Percentiles rank a stretch among this genome's conserved stretches.
Conservation (phyloP, 2,888 invertebrate species). For the Lycaena phlaeas region DNA sequence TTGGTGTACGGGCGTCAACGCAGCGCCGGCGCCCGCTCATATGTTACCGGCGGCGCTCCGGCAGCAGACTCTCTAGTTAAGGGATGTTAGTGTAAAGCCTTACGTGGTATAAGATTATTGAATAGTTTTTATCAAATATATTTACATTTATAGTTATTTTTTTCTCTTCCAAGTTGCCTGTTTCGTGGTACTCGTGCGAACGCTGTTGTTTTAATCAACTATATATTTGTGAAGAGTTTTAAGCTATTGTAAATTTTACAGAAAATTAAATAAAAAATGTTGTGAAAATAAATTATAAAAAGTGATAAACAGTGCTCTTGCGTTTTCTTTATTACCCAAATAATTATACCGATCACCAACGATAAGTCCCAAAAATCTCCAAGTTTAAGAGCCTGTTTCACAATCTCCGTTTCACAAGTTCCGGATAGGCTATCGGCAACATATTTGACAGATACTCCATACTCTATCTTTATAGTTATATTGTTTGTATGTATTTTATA, state of each 20-base stretch:
- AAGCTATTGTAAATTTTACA: slow-evolving; percentile 74
- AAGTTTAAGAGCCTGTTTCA: too few species aligned
- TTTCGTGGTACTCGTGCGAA: slow-evolving; percentile 38
- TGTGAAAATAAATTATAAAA: slow-evolving; percentile 73
- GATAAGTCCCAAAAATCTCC: too few species aligned
- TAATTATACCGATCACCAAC: too few species aligned
- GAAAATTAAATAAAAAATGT: slow-evolving; percentile 71
- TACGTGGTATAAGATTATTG: slow-evolving; percentile 54
- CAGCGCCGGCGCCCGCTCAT: slow-evolving; percentile 48
- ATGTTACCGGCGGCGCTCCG: slow-evolving; percentile 56
- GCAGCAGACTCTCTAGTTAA: slow-evolving; percentile 58
- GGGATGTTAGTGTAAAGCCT: slow-evolving; percentile 50
- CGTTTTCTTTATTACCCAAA: slow-evolving; percentile 34
- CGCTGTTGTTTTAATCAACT: slow-evolving; percentile 51
- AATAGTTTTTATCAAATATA: slow-evolving; percentile 53
- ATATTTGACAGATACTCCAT: too few species aligned
- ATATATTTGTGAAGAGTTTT: slow-evolving; percentile 70
- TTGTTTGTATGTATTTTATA: too few species aligned
- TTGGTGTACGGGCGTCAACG: slow-evolving; percentile 11
- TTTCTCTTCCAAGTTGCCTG: slow-evolving; percentile 60
- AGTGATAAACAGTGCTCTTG: slow-evolving; percentile 61
- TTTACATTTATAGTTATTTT: slow-evolving; percentile 44
- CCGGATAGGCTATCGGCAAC: too few species aligned
- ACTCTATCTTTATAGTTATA: too few species aligned
- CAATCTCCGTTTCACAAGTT: too few species aligned